Conservation (phyloP, 2,797 vertebrate genomes). For the Ctenochaetus hawaiiensis region DNA sequence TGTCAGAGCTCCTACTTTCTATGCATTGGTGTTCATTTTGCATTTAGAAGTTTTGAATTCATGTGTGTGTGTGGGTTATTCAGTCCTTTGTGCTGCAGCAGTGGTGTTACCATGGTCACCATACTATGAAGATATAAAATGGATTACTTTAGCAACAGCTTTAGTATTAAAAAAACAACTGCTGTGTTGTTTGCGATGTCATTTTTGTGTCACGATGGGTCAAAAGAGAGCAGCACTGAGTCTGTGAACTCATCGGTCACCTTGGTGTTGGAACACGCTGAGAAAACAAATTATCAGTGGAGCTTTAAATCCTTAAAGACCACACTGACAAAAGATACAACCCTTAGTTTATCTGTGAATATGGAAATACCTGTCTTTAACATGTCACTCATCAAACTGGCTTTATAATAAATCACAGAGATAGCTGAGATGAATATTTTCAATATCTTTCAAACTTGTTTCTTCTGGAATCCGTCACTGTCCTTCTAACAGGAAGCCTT, state of each 20-base stretch:
- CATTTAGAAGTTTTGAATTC: neutral
- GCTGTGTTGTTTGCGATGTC: neutral
- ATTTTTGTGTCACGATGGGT: neutral
- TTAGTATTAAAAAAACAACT: neutral
- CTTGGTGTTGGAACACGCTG: neutral
- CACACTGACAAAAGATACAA: too few species aligned
- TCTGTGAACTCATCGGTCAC: too few species aligned
- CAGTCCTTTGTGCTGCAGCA: neutral
- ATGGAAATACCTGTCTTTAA: neutral
- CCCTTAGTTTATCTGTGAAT: neutral
- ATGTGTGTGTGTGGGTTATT: neutral
- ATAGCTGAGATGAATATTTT: neutral
- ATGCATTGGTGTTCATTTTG: too few species aligned
- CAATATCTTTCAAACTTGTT: neutral
- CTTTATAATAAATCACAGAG: neutral
- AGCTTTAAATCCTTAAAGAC: too few species aligned
- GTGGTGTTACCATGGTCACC: slow-evolving; percentile 27
- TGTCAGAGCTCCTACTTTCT: too few species aligned
- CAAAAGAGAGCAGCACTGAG: neutral
- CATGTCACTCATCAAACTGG: neutral
- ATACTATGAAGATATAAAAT: neutral
- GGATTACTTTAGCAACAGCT: neutral
- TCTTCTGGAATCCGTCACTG: neutral
- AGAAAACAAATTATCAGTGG: neutral
- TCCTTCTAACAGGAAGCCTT: neutral